These are phyloP conservation scores for Trematomus bernacchii DNA, from an alignment of 2,797 vertebrate genomes.

Conservation along the genomic window DNA sequence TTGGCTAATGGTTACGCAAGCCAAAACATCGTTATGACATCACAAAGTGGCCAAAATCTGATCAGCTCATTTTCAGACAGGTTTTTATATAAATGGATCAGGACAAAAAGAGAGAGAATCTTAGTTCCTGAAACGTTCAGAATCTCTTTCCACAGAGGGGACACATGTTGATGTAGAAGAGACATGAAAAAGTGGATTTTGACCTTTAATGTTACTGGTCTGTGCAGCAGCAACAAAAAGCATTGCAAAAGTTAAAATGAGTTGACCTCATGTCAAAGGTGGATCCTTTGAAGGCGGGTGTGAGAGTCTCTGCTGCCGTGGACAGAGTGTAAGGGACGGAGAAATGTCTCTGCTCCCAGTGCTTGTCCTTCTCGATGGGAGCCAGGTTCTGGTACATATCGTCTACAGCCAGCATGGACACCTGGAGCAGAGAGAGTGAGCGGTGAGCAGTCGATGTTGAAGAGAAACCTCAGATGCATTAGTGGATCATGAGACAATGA, in stretches of 20 bases:
- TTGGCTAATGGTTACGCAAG: too few relatives aligned
- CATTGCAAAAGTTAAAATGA: background rate
- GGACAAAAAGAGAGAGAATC: too few relatives aligned
- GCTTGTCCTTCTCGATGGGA: constrained; percentile 86
- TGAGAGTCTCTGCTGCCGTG: constrained; percentile 81
- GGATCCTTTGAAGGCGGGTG: constrained; percentile 89
- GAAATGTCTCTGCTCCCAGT: constrained; percentile 87
- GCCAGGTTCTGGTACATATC: constrained; percentile 93
- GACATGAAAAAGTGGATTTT: too few relatives aligned
- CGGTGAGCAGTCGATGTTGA: background rate
- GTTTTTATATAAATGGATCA: too few relatives aligned
- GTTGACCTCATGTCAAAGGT: constrained; percentile 90
- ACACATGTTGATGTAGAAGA: too few relatives aligned
- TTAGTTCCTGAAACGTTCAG: too few relatives aligned
- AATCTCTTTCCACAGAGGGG: too few relatives aligned
- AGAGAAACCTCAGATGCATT: background rate
- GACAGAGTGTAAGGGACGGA: constrained; percentile 86
- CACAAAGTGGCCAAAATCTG: too few relatives aligned
- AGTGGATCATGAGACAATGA: too few relatives aligned
- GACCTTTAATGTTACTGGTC: background rate
- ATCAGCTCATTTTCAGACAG: too few relatives aligned
- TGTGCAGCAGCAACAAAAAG: background rate
- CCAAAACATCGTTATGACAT: too few relatives aligned
- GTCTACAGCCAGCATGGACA: constrained; percentile 92
- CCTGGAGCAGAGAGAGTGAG: constrained; percentile 70